Evolutionary conservation across 1,140 invertebrate species (phyloP).

Genomic region (Leguminivora glycinivorella): DNA sequence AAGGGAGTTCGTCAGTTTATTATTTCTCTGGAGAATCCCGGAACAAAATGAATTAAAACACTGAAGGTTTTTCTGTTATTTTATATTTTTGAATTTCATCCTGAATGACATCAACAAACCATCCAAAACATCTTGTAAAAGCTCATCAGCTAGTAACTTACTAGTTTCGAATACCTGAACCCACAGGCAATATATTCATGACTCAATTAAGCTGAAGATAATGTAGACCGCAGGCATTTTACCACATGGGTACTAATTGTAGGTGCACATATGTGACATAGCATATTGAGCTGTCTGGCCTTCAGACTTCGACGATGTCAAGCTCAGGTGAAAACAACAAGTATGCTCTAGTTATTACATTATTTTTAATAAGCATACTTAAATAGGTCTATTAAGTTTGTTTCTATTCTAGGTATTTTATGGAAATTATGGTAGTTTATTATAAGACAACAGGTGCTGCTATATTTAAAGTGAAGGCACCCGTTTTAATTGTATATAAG

Average conservation of each 20-base stretch:
- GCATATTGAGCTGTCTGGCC: not conserved
- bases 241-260: constrained; percentile 1
- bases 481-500: too few relatives aligned
- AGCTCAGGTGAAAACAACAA: constrained; percentile 1
- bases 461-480: not conserved
- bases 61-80: too few relatives aligned
- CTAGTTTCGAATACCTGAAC: not conserved
- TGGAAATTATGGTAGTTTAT: not conserved
- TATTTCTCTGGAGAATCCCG: too few relatives aligned
- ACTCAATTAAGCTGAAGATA: constrained; percentile 10
- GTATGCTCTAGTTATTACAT: constrained; percentile 7
- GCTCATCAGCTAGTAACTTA: too few relatives aligned
- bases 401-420: not conserved
- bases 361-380: not conserved
- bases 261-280: not conserved
- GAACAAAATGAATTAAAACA: too few relatives aligned
- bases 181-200: not conserved
- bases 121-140: too few relatives aligned
- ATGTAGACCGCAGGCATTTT: not conserved
- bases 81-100: too few relatives aligned
- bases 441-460: not conserved
- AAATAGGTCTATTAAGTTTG: not conserved
- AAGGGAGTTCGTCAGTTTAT: too few relatives aligned
- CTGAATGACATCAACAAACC: too few relatives aligned
- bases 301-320: not conserved